Evolutionary conservation across 2,113 vertebrate species (phyloP).

Genomic region (Vicugna pacos): DNA sequence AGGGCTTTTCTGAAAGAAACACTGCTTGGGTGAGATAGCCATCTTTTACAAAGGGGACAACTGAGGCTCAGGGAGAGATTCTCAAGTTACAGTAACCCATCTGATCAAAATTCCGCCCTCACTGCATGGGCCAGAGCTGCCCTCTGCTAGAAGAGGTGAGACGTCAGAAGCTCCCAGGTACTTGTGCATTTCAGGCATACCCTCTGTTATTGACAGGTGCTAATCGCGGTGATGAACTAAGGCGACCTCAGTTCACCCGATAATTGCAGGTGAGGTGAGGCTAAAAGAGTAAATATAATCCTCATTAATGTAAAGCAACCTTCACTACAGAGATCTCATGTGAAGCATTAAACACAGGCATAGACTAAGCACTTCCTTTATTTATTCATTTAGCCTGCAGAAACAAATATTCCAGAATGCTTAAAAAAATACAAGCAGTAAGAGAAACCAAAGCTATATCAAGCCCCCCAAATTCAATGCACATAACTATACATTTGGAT

Average conservation of each 20-base stretch:
- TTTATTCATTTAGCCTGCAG: slow-evolving; percentile 21
- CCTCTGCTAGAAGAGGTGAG: background rate
- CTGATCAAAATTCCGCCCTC: too few relatives aligned
- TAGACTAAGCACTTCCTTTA: background rate
- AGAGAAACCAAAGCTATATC: background rate
- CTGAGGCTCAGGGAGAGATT: background rate
- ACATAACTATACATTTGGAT: background rate
- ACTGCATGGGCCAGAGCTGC: rapidly evolving
- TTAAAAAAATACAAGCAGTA: background rate
- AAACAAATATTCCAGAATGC: slow-evolving; percentile 3
- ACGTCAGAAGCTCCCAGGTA: background rate
- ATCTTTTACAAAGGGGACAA: background rate
- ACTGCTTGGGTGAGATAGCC: background rate
- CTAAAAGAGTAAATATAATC: background rate
- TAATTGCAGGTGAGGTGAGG: slow-evolving; percentile 31
- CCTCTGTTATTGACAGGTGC: slow-evolving; percentile 18
- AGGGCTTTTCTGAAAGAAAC: too few relatives aligned
- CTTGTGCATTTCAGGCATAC: background rate
- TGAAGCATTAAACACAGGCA: background rate
- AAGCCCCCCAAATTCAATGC: background rate
- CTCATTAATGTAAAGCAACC: background rate
- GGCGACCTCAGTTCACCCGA: background rate
- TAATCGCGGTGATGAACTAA: slow-evolving; percentile 6
- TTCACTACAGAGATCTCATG: background rate
- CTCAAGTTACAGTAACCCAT: background rate